phyloP scores from a whole-genome alignment of 2,888 invertebrate species.

The Nomada ruficornis region DNA sequence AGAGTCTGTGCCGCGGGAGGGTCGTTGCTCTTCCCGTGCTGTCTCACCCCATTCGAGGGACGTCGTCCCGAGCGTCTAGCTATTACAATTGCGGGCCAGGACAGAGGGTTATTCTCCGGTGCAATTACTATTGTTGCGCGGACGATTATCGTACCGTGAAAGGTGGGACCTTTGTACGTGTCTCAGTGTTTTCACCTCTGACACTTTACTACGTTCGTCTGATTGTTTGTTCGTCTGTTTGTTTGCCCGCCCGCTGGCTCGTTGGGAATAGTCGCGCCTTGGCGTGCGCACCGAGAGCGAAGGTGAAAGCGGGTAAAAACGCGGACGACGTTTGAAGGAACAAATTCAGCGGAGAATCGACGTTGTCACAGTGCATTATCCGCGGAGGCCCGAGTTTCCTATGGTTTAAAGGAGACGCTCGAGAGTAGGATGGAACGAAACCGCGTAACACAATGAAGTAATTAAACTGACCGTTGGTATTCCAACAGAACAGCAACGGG shows the following conservation, averaged over 20 bases:
- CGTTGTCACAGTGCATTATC: neutral
- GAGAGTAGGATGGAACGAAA: neutral
- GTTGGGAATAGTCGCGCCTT: neutral
- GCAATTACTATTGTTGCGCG: constrained; percentile 8
- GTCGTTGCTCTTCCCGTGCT: constrained; percentile 69
- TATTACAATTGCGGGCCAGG: constrained; percentile 5
- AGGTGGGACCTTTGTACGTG: constrained; percentile 8
- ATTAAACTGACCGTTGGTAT: constrained; percentile 20
- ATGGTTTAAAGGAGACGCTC: neutral
- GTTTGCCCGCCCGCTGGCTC: neutral
- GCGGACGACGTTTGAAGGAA: neutral
- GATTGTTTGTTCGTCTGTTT: constrained; percentile 13
- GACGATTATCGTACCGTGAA: constrained; percentile 24
- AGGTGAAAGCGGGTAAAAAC: neutral
- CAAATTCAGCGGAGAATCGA: neutral
- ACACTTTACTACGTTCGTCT: neutral
- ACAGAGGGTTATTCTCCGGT: neutral
- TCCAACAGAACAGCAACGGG: constrained; percentile 10
- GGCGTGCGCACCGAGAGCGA: neutral
- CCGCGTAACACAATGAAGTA: constrained; percentile 19
- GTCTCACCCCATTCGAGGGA: neutral
- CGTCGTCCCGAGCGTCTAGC: neutral
- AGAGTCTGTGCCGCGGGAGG: constrained; percentile 52
- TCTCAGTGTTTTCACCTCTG: constrained; percentile 15
- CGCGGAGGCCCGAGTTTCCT: neutral